Conservation (phyloP, 2,797 vertebrate species). For the Ispidina picta region DNA sequence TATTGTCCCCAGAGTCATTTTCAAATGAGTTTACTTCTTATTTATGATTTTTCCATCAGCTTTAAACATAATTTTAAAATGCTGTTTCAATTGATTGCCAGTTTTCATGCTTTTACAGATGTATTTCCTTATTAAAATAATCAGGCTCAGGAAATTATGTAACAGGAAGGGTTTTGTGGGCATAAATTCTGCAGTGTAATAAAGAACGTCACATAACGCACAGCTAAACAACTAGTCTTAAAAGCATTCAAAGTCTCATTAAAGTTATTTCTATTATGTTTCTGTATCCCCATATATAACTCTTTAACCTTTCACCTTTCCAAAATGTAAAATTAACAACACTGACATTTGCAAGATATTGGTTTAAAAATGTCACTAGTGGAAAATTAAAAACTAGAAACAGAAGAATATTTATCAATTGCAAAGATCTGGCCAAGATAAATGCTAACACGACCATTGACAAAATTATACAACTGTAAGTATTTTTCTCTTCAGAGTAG, state of each 20-base stretch:
- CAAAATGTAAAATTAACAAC: slow-evolving; percentile 40
- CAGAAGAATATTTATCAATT: slow-evolving; percentile 14
- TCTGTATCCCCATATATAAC: neutral
- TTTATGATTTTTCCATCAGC: neutral
- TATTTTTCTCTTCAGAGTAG: slow-evolving; percentile 17
- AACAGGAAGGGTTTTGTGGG: neutral
- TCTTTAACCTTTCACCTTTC: slow-evolving; percentile 29
- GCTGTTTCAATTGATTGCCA: neutral
- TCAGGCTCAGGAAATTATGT: neutral
- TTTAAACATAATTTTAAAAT: neutral
- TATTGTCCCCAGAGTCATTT: neutral
- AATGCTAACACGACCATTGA: neutral
- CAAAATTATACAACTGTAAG: slow-evolving; percentile 37
- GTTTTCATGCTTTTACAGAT: neutral
- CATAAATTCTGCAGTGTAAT: neutral
- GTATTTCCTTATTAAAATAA: neutral
- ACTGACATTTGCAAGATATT: slow-evolving; percentile 31
- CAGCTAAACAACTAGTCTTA: neutral
- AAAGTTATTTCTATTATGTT: neutral
- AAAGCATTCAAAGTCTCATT: neutral
- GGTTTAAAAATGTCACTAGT: slow-evolving; percentile 34
- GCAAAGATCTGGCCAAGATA: slow-evolving; percentile 13
- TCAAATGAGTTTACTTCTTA: neutral
- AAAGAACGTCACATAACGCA: neutral
- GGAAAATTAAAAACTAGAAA: neutral